Evolutionary conservation across 2,113 vertebrate genomes (phyloP).

Genomic region (human (Homo sapiens)): GRCh38 chr11:24202001-24202500

Average conservation of each 20-base stretch:
- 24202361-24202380: background rate
- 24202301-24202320: too few species aligned
- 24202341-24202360: background rate
- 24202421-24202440: background rate
- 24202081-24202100: background rate
- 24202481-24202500: background rate
- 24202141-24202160: background rate
- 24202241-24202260: background rate
- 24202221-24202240: background rate
- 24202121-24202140: background rate
- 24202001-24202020: background rate
- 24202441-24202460: background rate
- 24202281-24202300: too few species aligned
- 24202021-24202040: background rate
- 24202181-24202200: background rate
- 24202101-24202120: background rate
- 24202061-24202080: background rate
- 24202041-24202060: background rate
- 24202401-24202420: background rate
- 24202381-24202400: background rate
- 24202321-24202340: background rate
- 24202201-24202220: background rate
- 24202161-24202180: background rate
- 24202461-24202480: background rate
- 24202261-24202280: background rate